These are phyloP conservation scores for Scophthalmus maximus DNA, from an alignment of 2,113 vertebrate genomes.

Conservation along the genomic window DNA sequence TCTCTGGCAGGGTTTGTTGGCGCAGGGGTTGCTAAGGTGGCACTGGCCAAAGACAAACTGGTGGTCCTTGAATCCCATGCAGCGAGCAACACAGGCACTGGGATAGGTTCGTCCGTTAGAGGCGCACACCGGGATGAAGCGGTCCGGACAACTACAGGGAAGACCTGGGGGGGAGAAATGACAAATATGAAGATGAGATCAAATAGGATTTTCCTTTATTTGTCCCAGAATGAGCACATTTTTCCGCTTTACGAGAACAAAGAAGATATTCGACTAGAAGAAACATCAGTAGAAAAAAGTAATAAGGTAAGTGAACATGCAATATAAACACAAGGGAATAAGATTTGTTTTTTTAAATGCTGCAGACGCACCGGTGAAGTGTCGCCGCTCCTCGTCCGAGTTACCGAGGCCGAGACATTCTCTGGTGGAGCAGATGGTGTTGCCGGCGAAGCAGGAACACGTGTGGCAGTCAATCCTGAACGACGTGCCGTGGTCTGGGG, in stretches of 20 bases:
- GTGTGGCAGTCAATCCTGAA: conserved; percentile 91
- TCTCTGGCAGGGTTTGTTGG: conserved; percentile 87
- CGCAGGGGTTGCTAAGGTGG: conserved; percentile 88
- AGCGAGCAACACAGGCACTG: conserved; percentile 94
- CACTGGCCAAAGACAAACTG: conserved; percentile 94
- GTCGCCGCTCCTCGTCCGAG: conserved; percentile 84
- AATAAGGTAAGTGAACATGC: no score
- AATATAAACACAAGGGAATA: no score
- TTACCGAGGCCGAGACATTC: conserved; percentile 86
- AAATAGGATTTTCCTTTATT: no score
- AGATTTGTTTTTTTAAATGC: no score
- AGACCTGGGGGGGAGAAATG: conserved; percentile 81
- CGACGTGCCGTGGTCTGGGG: conserved; percentile 88
- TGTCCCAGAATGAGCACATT: no score
- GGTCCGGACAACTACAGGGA: conserved; percentile 93
- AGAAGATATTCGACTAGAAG: no score
- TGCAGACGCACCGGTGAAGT: conserved; percentile 87
- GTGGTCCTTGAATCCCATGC: conserved; percentile 91
- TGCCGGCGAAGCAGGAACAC: conserved; percentile 94
- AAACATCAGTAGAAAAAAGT: no score
- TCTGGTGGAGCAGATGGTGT: conserved; percentile 89
- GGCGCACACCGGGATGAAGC: conserved; percentile 95
- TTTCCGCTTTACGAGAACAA: no score
- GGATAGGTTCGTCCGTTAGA: conserved; percentile 95
- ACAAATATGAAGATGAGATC: background rate